These are phyloP conservation scores for Rhopalosiphum padi DNA, from an alignment of 1,140 invertebrate species.

Conservation along the genomic window DNA sequence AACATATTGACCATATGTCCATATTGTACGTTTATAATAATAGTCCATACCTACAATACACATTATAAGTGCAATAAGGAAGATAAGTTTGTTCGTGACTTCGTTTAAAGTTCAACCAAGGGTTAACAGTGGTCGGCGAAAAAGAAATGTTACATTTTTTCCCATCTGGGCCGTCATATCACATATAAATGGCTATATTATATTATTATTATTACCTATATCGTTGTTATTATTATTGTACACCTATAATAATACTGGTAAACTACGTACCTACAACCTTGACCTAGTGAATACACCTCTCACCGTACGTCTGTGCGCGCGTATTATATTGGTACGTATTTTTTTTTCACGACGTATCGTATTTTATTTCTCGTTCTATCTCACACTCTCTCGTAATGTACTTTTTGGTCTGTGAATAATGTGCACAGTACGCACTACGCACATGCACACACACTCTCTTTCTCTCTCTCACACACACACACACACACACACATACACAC, in stretches of 20 bases:
- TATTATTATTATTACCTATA: constrained; percentile 6
- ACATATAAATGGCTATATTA: background rate
- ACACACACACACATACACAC: background rate
- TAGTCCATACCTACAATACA: background rate
- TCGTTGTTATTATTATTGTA: background rate
- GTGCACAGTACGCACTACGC: background rate
- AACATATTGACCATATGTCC: background rate
- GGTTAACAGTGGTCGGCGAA: background rate
- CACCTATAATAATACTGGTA: background rate
- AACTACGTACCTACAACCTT: background rate
- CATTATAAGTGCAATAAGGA: background rate
- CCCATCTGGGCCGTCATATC: background rate
- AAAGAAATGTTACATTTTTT: background rate
- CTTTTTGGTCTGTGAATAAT: background rate
- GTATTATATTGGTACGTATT: background rate
- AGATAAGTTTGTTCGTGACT: background rate
- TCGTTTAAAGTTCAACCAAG: background rate
- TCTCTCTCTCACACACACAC: background rate
- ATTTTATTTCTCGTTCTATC: background rate
- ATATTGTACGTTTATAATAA: background rate
- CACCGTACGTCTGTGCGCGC: background rate
- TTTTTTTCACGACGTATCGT: constrained; percentile 21
- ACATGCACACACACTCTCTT: too few relatives aligned
- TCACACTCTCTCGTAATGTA: background rate
- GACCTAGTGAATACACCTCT: constrained; percentile 34